These are phyloP conservation scores for Thera obeliscata DNA, from an alignment of 2,888 invertebrate species.

Conservation along the genomic window DNA sequence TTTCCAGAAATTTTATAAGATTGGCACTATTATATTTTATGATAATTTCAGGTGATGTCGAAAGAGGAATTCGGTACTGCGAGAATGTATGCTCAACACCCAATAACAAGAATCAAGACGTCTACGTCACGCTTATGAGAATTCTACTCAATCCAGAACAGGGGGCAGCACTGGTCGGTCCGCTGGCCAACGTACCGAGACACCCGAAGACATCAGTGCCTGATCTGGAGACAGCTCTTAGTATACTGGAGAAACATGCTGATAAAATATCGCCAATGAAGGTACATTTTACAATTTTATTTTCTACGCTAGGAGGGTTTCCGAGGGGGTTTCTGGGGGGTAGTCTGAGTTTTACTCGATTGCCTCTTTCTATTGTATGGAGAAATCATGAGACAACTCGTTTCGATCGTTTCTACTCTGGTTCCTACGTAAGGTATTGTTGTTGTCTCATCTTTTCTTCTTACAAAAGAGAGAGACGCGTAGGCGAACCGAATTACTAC, in stretches of 20 bases:
- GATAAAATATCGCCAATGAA: conserved; percentile 92
- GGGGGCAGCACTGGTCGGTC: conserved; percentile 65
- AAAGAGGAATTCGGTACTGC: conserved; percentile 94
- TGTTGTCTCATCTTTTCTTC: no score
- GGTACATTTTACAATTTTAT: conserved; percentile 63
- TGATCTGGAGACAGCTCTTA: conserved; percentile 91
- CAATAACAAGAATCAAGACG: conserved; percentile 72
- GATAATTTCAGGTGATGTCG: conserved; percentile 86
- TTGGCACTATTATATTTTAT: no score
- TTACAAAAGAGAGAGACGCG: no score
- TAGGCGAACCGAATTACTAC: no score
- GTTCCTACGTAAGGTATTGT: no score
- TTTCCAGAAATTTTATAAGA: no score
- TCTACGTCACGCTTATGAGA: conserved; percentile 86
- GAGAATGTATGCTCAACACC: conserved; percentile 86
- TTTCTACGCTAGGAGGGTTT: no score
- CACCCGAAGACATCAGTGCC: conserved; percentile 87
- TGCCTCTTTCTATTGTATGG: no score
- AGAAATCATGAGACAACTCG: no score
- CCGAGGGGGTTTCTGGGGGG: no score
- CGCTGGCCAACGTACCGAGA: conserved; percentile 71
- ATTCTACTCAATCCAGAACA: conserved; percentile 73
- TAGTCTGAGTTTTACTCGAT: no score
- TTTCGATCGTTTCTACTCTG: no score
- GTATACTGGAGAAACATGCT: conserved; percentile 93